These are phyloP conservation scores for Allophyes oxyacanthae DNA, from an alignment of 2,888 invertebrate genomes.

Conservation along the genomic window DNA sequence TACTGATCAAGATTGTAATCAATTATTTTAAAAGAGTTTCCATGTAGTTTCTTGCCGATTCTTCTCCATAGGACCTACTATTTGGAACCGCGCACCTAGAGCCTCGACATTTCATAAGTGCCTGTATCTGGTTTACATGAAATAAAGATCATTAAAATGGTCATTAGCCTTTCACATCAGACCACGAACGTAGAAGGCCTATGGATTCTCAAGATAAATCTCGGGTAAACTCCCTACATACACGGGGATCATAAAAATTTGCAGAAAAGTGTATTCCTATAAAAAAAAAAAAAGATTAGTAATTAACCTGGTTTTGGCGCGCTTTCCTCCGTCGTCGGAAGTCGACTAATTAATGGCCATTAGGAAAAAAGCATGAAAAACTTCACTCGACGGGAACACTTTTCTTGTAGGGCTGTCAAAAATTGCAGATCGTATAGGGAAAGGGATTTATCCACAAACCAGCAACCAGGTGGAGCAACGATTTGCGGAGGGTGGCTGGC, in stretches of 20 bases:
- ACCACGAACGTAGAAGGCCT: slow-evolving; percentile 15
- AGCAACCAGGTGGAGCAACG: too few species aligned
- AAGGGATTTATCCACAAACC: too few species aligned
- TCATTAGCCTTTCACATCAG: slow-evolving; percentile 18
- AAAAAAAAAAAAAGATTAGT: slow-evolving; percentile 49
- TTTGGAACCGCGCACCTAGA: too few species aligned
- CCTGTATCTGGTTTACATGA: too few species aligned
- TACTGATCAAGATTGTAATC: too few species aligned
- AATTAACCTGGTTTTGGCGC: slow-evolving; percentile 62
- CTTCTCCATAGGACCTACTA: too few species aligned
- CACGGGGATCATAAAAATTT: slow-evolving; percentile 33
- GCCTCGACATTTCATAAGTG: too few species aligned
- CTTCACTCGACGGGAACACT: slow-evolving; percentile 33
- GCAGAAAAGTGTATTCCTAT: slow-evolving; percentile 37
- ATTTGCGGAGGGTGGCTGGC: too few species aligned
- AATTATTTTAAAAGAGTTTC: too few species aligned
- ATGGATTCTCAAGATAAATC: slow-evolving; percentile 10
- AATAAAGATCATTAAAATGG: too few species aligned
- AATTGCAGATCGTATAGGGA: neutral
- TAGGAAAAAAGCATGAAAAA: slow-evolving; percentile 50
- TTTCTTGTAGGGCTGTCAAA: slow-evolving; percentile 35
- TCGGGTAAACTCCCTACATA: slow-evolving; percentile 17
- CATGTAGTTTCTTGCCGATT: too few species aligned
- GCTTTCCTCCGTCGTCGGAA: slow-evolving; percentile 57
- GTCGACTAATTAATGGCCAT: slow-evolving; percentile 58